Evolutionary conservation across 2,888 invertebrate species (phyloP), one percentile per base, ranked within the genome.

Genomic region (Coenonympha arcania): DNA sequence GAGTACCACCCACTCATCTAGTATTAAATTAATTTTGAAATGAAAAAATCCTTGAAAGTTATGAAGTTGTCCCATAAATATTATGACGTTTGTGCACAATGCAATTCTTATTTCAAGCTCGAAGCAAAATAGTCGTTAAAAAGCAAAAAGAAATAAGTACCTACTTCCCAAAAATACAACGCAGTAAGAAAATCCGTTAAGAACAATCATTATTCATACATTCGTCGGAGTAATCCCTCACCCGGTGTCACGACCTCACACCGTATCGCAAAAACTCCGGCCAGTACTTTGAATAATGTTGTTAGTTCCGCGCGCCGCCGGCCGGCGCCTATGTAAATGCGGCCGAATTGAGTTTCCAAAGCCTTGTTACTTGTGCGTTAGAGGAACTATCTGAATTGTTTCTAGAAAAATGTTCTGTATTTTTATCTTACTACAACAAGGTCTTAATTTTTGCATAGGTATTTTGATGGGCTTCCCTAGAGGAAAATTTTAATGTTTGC

Each of bases 221-320:
- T 63, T 61, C 59, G 61, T 58, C 62, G 56, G 54, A 42, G 56
- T 57, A 56, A 55, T 55, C 53, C 53, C 51, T 49, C 42, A 48
- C 26, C 51, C 47, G 52, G 53, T 52, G 64, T 30, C 49, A 31
- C 36, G 50, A 64, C 68, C 68, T 62, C 60, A 59, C 67, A 61
- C 65, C 61, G 44, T 67, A 61, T 62, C 66, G 64, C 71, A 72
- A 75, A 73, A 77, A 77, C 70, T 73, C 59, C 64, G 66, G 66
- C 59, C 11, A 18, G 72, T 76, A 73, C 76, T 82, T 82, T 81
- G 81, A 83, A 84, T 84, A 84, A 84, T 81, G 72, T 75, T 76
- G 79, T 84, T 81, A 79, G 75, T 70, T 67, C 68, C 67, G 59
- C 73, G 68, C 76, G 74, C 73, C 73, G 75, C 79, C 79, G 72